Conservation (phyloP, 2,888 invertebrate species). For the Azorinus chamasolen region DNA sequence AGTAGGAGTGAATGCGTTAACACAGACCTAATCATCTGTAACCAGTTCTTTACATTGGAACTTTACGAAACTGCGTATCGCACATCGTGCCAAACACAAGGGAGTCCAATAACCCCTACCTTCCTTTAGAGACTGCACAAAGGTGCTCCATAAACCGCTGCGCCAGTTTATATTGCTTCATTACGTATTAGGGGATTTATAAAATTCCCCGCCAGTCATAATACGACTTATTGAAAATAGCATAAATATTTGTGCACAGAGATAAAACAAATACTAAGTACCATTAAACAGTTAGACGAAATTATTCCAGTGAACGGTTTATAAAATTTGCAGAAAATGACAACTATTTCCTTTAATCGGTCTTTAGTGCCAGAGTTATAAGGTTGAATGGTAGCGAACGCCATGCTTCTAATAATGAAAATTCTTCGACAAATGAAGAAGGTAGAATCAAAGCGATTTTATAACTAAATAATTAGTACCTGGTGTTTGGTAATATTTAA, state of each 20-base stretch:
- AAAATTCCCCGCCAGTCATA: conserved; percentile 38
- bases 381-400: conserved; percentile 12
- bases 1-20: no score
- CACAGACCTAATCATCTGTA: no score
- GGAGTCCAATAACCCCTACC: no score
- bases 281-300: conserved; percentile 37
- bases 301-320: conserved; percentile 26
- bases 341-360: conserved; percentile 48
- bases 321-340: conserved; percentile 38
- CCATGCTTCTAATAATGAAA: conserved; percentile 8
- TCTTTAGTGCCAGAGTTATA: conserved; percentile 31
- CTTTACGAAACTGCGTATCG: no score
- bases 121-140: no score
- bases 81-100: no score
- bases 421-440: conserved; percentile 17
- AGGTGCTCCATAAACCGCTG: no score
- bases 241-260: conserved; percentile 33
- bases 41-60: no score
- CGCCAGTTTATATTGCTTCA: conserved; percentile 33
- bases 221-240: conserved; percentile 47
- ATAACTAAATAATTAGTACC: conserved; percentile 1
- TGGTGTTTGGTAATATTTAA: background rate
- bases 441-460: conserved; percentile 18
- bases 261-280: conserved; percentile 17
- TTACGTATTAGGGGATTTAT: conserved; percentile 45